Base-by-base conservation (phyloP, 2,888 invertebrate genomes). In the Nomada fabriciana region DNA sequence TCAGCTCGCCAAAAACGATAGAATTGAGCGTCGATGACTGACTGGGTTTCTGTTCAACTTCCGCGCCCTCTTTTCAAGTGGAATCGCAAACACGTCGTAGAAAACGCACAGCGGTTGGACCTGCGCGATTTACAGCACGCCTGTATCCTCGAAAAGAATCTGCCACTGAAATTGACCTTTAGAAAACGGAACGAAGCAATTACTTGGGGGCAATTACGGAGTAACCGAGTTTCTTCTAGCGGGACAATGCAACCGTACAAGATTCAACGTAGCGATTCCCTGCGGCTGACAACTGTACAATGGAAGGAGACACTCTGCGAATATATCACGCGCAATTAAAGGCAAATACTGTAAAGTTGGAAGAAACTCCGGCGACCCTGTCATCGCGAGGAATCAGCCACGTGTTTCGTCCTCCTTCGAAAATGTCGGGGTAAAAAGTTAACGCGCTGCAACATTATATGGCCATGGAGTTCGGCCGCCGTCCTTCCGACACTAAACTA, bases 281-380 rank as follows among this genome's bases (percentile, higher is more conserved):
- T 15, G 69, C 47, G 29, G 42, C 59, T 50, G 69, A 70, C 59
- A 2, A 25, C n/a, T 9, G 23, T 59, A 50, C 47, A 59, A 70
- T 60, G 25, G n/a, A 9, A 20, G 42, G 59, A 47, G 47, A 20
- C 43, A 29, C 47, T 29, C 69, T 4, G 25, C n/a, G 59, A 69
- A 70, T 47, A 29, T 59, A 59, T 70, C 69, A 47, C 29, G 59
- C 18, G 47, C 69, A 59, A 70, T 70, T 59, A 70, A 70, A 59
- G 29, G 25, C 18, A 59, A 59, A 59, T 69, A 29, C 57, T 47
- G 57, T 10, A 18, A 47, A 47, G n/a, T 10, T 25, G 43, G 25
- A 59, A 69, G 69, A 59, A 43, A 47, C 4, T 29, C 13, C n/a
- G 1, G n/a, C 29, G 20, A 15, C 18, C 7, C 36, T 36, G 36